Conservation (phyloP, 2,888 invertebrate genomes). For the Cephus pygmeus region DNA sequence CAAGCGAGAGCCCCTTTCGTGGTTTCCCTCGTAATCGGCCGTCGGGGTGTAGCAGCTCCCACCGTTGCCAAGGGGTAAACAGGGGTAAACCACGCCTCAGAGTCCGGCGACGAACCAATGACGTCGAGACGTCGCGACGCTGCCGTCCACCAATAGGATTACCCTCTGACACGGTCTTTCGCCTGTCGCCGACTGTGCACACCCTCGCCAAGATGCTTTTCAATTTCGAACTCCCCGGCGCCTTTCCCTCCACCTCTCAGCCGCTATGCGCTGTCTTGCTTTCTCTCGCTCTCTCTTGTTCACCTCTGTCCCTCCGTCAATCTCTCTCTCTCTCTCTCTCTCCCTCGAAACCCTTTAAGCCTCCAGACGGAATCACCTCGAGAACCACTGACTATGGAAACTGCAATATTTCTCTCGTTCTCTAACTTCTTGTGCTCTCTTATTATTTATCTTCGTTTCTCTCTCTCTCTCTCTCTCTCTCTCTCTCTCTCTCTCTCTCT, state of each 20-base stretch:
- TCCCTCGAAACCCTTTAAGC: background rate
- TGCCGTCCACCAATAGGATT: slow-evolving; percentile 65
- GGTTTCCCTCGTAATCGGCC: slow-evolving; percentile 49
- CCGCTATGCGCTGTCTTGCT: background rate
- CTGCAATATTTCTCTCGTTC: background rate
- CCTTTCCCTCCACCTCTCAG: background rate
- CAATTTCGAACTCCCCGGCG: slow-evolving; percentile 43
- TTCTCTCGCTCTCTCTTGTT: no score
- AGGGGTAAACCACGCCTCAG: slow-evolving; percentile 52
- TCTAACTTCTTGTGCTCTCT: background rate
- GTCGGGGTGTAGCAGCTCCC: slow-evolving; percentile 38
- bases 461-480: no score
- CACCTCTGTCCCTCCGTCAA: background rate
- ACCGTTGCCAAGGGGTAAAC: slow-evolving; percentile 23
- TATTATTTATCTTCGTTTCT: background rate
- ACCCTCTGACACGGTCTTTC: slow-evolving; percentile 66
- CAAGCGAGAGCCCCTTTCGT: slow-evolving; percentile 31
- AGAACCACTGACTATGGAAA: background rate
- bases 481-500: no score
- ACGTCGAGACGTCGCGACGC: slow-evolving; percentile 59
- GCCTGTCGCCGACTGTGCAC: slow-evolving; percentile 57
- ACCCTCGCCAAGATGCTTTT: slow-evolving; percentile 46
- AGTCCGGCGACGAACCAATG: slow-evolving; percentile 54
- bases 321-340: background rate
- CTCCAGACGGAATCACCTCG: background rate